Evolutionary conservation across 2,113 vertebrate species (phyloP).

Genomic region (Silurus asotus): DNA sequence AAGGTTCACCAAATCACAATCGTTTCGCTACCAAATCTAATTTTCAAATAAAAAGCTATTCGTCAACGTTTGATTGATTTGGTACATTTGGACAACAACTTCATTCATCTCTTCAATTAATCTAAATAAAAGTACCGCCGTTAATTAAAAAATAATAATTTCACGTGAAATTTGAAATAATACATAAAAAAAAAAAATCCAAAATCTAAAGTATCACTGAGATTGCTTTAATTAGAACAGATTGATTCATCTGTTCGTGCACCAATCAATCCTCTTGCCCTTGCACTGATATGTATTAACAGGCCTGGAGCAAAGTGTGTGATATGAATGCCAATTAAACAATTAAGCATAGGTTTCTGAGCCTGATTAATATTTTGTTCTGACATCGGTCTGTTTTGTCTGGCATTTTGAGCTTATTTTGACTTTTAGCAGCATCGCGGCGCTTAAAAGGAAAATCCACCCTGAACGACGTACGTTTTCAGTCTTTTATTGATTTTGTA

Average conservation of each 20-base stretch:
- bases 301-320: neutral
- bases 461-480: neutral
- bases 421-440: neutral
- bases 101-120: neutral
- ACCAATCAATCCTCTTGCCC: neutral
- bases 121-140: conserved; percentile 35
- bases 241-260: neutral
- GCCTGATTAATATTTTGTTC: neutral
- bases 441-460: neutral
- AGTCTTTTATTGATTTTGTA: neutral
- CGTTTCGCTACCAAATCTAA: neutral
- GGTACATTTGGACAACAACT: neutral
- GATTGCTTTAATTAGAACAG: neutral
- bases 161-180: neutral
- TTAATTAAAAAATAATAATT: neutral
- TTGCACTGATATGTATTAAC: neutral
- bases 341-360: neutral
- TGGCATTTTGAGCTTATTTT: conserved; percentile 1
- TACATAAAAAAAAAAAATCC: neutral
- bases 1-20: neutral
- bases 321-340: neutral
- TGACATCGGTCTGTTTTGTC: neutral
- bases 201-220: neutral
- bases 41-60: neutral
- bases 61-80: neutral